Conservation (phyloP, 2,888 invertebrate species). For the Pocota personata region DNA sequence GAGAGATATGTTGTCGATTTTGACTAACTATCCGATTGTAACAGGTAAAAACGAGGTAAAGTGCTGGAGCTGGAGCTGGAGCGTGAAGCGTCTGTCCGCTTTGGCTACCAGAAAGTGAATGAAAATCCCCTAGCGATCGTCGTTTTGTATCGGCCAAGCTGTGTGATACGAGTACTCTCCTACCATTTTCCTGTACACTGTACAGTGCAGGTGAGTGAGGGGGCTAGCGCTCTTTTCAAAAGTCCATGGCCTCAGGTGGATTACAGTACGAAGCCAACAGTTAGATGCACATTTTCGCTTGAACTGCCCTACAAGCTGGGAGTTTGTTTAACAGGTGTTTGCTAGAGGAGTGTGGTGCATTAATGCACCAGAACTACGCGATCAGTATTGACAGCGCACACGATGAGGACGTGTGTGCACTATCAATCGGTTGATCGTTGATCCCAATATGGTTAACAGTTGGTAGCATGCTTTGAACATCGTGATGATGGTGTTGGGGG, state of each 20-base stretch:
- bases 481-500: not conserved
- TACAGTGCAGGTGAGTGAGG: constrained; percentile 13
- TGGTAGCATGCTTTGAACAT: too few species aligned
- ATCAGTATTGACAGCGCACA: constrained; percentile 11
- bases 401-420: constrained; percentile 5
- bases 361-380: constrained; percentile 11
- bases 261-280: constrained; percentile 15
- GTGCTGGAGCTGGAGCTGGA: constrained; percentile 43
- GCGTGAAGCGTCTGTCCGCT: constrained; percentile 57
- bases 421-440: constrained; percentile 50
- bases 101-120: constrained; percentile 68
- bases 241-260: constrained; percentile 42
- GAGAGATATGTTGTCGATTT: not conserved
- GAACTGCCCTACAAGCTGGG: constrained; percentile 13
- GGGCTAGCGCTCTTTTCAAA: constrained; percentile 30
- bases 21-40: not conserved
- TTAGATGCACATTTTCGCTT: constrained; percentile 29
- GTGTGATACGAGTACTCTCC: constrained; percentile 38
- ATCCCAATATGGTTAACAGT: constrained; percentile 34
- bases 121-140: constrained; percentile 44
- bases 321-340: constrained; percentile 23
- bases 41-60: not conserved
- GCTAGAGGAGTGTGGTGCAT: not conserved
- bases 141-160: constrained; percentile 17
- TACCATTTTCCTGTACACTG: not conserved